These are phyloP conservation scores for Lipophrys pholis DNA, from an alignment of 2,113 vertebrate species.

Conservation along the genomic window DNA sequence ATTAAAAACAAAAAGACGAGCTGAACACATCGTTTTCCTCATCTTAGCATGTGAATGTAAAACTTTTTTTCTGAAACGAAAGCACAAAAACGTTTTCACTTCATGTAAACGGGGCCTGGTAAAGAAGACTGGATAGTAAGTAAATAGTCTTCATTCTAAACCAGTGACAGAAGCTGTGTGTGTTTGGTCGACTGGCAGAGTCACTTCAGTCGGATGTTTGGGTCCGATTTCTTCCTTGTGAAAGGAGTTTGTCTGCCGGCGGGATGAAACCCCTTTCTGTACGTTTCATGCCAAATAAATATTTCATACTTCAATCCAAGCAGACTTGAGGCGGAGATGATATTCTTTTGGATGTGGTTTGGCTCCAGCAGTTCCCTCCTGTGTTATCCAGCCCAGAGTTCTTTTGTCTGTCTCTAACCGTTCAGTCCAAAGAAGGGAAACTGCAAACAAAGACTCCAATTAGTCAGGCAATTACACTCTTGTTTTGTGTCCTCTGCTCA, in stretches of 20 bases:
- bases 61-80: no score
- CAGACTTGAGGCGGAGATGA: conserved; percentile 26
- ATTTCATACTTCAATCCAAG: conserved; percentile 53
- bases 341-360: conserved; percentile 31
- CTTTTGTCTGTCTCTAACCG: conserved; percentile 58
- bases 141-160: conserved; percentile 10
- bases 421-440: conserved; percentile 63
- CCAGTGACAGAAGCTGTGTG: no score
- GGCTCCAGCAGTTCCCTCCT: conserved; percentile 32
- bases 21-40: no score
- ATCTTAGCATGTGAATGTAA: no score
- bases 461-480: conserved; percentile 80
- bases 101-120: no score
- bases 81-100: no score
- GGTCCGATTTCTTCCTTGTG: conserved; percentile 1
- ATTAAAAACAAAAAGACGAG: no score
- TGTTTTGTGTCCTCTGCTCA: conserved; percentile 66
- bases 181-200: no score
- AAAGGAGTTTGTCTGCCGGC: conserved; percentile 24
- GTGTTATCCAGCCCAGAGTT: conserved; percentile 42
- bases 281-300: conserved; percentile 54
- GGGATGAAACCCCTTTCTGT: background rate
- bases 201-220: conserved; percentile 1
- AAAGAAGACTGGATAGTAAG: conserved; percentile 6
- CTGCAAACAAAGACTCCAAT: conserved; percentile 78